Evolutionary conservation across 2,888 invertebrate genomes (phyloP), one percentile per base, ranked within the genome.

Genomic region (Andrena haemorrhoa): DNA sequence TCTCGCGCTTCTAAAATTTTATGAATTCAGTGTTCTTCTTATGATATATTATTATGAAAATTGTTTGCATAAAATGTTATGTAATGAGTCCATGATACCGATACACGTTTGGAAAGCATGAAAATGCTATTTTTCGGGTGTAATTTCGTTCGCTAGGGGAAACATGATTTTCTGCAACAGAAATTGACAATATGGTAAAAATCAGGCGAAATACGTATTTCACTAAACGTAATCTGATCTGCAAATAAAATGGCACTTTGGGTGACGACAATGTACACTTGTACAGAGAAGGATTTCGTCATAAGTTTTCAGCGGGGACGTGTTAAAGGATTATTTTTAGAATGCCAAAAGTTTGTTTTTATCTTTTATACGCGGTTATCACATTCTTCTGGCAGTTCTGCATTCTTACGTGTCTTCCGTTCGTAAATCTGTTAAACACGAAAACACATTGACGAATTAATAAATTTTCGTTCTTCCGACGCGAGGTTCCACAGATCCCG

Each of bases 291-390:
- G 29, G 12, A 72, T 78, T 86, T 87, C 82, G 74, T 79, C 83
- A 76, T 4, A 65, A 60, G 51, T 70, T 71, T 31, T 61, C 73
- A 31, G 20, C 64, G 35, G 63, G 69, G 26, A 56, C 63, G 61
- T 65, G 69, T 82, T 29, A 29, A 70, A 16, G 80, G 76, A 56
- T 56, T 86, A 84, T 80, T 85, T 87, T 82, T 80, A 76, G 75
- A 85, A 35, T 76, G 70, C 60, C 75, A 73, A 87, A 86, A 85
- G 73, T 76, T 80, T 63, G 41, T 56, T 49, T 49, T 84, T 87
- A 87, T 87, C 87, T 56, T 60, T 35, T 58, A 68, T 75, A 60
- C 66, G 60, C 78, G 79, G 72, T 84, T 86, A 86, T 86, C 86
- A 53, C 33, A 64, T 33, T 80, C 63, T 16, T 60, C 71, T 61